These are phyloP conservation scores for Botia almorhae DNA, from an alignment of 2,797 vertebrate species.

Conservation along the genomic window DNA sequence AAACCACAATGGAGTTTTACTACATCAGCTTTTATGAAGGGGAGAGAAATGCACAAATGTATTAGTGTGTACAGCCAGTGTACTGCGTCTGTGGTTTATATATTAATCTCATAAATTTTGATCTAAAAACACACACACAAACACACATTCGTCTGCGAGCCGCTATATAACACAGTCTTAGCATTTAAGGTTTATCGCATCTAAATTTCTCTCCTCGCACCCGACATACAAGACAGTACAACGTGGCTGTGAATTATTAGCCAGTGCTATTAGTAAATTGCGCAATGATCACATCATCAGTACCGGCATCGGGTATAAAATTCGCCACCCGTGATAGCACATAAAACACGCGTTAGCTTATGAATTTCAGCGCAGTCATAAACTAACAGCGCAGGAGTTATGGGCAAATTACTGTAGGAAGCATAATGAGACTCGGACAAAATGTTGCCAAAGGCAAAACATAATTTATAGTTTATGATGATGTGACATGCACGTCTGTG, in stretches of 20 bases:
- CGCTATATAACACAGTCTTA: constrained; percentile 38
- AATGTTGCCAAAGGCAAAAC: constrained; percentile 27
- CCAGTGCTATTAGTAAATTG: constrained; percentile 60
- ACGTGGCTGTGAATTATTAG: constrained; percentile 57
- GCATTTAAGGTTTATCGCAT: constrained; percentile 54
- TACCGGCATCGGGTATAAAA: constrained; percentile 55
- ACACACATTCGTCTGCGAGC: not conserved
- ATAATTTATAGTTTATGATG: constrained; percentile 38
- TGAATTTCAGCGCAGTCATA: constrained; percentile 55
- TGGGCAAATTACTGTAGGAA: constrained; percentile 51
- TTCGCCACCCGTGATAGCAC: constrained; percentile 28
- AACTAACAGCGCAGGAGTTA: constrained; percentile 52
- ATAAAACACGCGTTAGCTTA: constrained; percentile 45
- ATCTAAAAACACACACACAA: constrained; percentile 33
- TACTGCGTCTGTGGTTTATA: constrained; percentile 27
- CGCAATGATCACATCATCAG: constrained; percentile 65
- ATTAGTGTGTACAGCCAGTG: constrained; percentile 36
- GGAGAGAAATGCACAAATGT: constrained; percentile 32
- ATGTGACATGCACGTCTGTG: not conserved
- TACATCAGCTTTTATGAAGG: constrained; percentile 45
- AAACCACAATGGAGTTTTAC: constrained; percentile 40
- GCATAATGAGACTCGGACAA: constrained; percentile 40
- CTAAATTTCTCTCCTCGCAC: constrained; percentile 11
- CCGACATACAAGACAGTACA: constrained; percentile 36
- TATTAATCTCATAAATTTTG: constrained; percentile 47